Evolutionary conservation across 2,888 invertebrate species (phyloP).

Genomic region (Panzeria rudis): DNA sequence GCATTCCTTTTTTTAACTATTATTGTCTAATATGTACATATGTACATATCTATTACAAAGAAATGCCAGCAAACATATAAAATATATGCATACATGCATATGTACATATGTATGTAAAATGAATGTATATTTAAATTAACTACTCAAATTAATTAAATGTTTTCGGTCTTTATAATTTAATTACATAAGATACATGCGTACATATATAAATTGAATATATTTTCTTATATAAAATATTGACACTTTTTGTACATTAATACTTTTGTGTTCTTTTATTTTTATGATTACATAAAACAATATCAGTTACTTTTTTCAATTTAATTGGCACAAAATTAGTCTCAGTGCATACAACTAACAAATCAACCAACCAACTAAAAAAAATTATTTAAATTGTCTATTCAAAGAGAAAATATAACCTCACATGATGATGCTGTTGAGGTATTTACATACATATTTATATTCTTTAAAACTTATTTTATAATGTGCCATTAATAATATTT

Average conservation of each 20-base stretch:
- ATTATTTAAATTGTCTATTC: slow-evolving; percentile 11
- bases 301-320: slow-evolving; percentile 47
- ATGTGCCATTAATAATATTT: slow-evolving; percentile 68
- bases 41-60: slow-evolving; percentile 28
- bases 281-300: slow-evolving; percentile 48
- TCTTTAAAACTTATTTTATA: slow-evolving; percentile 55
- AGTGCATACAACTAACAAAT: slow-evolving; percentile 11
- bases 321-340: slow-evolving; percentile 61
- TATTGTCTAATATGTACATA: slow-evolving; percentile 40
- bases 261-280: slow-evolving; percentile 46
- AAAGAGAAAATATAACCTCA: slow-evolving; percentile 53
- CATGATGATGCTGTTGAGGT: slow-evolving; percentile 29
- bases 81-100: background rate
- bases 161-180: slow-evolving; percentile 52
- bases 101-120: background rate
- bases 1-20: slow-evolving; percentile 62
- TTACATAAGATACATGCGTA: slow-evolving; percentile 23
- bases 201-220: slow-evolving; percentile 16
- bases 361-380: slow-evolving; percentile 27
- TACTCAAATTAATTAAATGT: slow-evolving; percentile 51
- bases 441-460: slow-evolving; percentile 1
- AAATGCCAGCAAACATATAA: slow-evolving; percentile 47
- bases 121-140: slow-evolving; percentile 41
- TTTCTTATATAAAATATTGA: slow-evolving; percentile 57
- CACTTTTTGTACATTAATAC: slow-evolving; percentile 56